These are phyloP conservation scores for Saccostrea cuccullata DNA, from an alignment of 1,140 invertebrate genomes.

Conservation along the genomic window DNA sequence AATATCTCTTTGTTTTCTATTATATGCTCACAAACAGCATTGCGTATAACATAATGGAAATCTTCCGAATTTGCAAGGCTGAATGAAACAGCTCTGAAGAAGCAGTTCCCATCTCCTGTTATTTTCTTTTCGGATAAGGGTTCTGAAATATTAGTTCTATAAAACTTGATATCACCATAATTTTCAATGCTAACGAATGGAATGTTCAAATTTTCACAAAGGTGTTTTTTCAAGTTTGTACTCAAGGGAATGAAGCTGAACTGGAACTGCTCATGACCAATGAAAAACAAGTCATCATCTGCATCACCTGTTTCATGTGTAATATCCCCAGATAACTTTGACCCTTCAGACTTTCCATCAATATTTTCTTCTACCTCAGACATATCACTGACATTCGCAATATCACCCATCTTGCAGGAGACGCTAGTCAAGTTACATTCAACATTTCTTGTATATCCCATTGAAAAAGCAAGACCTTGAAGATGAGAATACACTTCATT, in stretches of 20 bases:
- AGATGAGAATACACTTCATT: not conserved
- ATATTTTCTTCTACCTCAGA: not conserved
- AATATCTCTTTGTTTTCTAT: not conserved
- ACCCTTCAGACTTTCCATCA: not conserved
- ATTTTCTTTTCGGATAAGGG: not conserved
- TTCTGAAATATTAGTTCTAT: not conserved
- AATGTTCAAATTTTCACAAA: not conserved
- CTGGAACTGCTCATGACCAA: not conserved
- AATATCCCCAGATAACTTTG: too few relatives aligned
- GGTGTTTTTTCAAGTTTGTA: not conserved
- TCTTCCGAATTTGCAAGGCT: not conserved
- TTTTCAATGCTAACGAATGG: not conserved
- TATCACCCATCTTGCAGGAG: not conserved
- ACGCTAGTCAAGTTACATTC: not conserved
- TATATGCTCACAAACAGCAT: not conserved
- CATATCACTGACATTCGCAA: not conserved
- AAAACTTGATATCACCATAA: not conserved
- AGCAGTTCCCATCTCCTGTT: constrained; percentile 33
- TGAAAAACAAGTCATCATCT: not conserved
- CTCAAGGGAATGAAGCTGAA: not conserved
- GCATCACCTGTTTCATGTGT: not conserved
- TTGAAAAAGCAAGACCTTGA: not conserved
- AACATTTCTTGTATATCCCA: not conserved
- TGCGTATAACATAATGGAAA: not conserved
- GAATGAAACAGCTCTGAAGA: constrained; percentile 29